Base-by-base conservation (phyloP, 2,888 invertebrate genomes). In the Cephonodes hylas region DNA sequence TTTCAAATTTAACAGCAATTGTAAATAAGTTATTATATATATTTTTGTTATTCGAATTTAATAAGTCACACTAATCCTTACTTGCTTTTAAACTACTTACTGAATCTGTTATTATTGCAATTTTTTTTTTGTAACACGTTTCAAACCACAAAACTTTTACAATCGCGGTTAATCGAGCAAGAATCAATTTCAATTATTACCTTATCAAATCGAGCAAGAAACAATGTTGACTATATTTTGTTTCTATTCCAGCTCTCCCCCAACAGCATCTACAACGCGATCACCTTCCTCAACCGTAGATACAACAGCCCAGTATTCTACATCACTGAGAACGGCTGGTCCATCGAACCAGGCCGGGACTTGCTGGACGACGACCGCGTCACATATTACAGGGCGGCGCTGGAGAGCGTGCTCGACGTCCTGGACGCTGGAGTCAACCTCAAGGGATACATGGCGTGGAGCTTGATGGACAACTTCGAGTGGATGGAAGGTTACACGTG, bases 381-480 rank as follows among this genome's bases (percentile, higher is more conserved):
- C 13, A 63, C 72, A 0, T 93, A 91, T 76, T 83, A 89, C 61
- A 79, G 91, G 63, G 80, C 81, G 0, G 88, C 93, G 7, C 72
- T 93, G 61, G 82, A 86, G 46, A 88, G 85, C 63, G 76, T 89
- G 1, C 68, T 93, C 27, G 83, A 93, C 38, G 80, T 85, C 0
- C 68, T 93, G 10, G 88, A 92, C 4, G 91, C 86, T 23, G 92
- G 91, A 0, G 85, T 92, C 20, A 81, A 89, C 25, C 80, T 93
- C 0, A 81, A 78, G 59, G 94, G 93, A 0, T 95, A 94, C 77
- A 93, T 93, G 66, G 93, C 93, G 1, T 95, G 95, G 94, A 94
- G 93, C 64, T 80, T 95, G 4, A 87, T 95, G 86, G 95, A 95
- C 71, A 95, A 94, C 75, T 94, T 95, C 69, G 95, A 95, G 76